A percentile compares a stretch with the other conserved stretches of the same genome.
phyloP scores from a whole-genome alignment of 2,888 invertebrate genomes.

The Aphidius colemani region DNA sequence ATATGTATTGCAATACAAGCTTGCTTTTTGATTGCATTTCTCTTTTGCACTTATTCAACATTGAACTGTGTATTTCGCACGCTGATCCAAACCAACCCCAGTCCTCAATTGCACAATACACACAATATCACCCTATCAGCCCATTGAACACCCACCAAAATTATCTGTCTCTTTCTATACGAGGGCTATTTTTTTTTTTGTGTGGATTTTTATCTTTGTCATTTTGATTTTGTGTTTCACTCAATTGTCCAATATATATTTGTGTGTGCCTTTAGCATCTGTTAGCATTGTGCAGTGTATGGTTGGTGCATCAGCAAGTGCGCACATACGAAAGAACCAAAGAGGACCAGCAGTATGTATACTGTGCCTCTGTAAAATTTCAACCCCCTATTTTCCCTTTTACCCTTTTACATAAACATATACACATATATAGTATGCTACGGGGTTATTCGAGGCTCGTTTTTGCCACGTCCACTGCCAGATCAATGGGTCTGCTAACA shows the following conservation, averaged over 20 bases:
- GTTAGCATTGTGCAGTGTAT: no score
- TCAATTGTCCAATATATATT: no score
- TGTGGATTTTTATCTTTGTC: no score
- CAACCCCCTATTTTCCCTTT: slow-evolving; percentile 30
- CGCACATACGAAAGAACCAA: slow-evolving; percentile 24
- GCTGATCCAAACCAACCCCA: slow-evolving; percentile 26
- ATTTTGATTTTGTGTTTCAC: no score
- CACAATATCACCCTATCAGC: no score
- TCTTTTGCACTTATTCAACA: slow-evolving; percentile 3
- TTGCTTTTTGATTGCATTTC: neutral
- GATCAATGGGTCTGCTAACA: slow-evolving; percentile 61
- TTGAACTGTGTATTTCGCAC: slow-evolving; percentile 28
- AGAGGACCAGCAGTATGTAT: slow-evolving; percentile 54
- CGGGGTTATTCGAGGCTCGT: slow-evolving; percentile 48
- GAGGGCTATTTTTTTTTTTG: no score
- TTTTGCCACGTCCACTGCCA: slow-evolving; percentile 57
- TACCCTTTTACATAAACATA: slow-evolving; percentile 20
- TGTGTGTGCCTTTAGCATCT: no score
- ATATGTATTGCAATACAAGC: neutral
- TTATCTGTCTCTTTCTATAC: no score
- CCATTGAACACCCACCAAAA: neutral
- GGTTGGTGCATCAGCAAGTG: no score
- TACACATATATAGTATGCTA: slow-evolving; percentile 32
- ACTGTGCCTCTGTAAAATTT: slow-evolving; percentile 47
- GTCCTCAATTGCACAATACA: slow-evolving; percentile 18